Evolutionary conservation across 1,140 invertebrate genomes (phyloP), one percentile per base, ranked within the genome.

Genomic region (Marisa cornuarietis): DNA sequence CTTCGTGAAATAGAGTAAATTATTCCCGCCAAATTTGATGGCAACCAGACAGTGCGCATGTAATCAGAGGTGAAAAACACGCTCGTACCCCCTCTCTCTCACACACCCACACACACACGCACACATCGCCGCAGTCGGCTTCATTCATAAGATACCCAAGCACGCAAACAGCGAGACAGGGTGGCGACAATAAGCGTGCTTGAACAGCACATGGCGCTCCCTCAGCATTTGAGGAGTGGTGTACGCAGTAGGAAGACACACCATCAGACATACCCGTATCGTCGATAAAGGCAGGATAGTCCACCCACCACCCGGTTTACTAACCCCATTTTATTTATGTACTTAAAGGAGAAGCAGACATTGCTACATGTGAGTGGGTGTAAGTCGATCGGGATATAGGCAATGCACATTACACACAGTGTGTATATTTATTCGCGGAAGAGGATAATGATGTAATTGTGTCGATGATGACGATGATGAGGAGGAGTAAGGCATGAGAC

Each of bases 71-170:
- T 22, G 24, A 24, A 65, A 65, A 0, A 65, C 20, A 68, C 66
- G 7, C 66, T n/a, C n/a, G n/a, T n/a, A 68, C 66, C 8, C 7
- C 7, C 66, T 26, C 66, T 26, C 66, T 26, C 66, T 5, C 66
- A 68, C 66, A 68, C 66, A 68, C 66, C 6, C 66, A 68, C 66
- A 68, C 66, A 65, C 62, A 65, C 62, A 65, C 62, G 7, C 62
- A 65, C 3, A 65, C n/a, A 65, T 65, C n/a, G 6, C 31, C 1
- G 6, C 31, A 42, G 31, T 42, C 31, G 31, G 62, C 3, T 20
- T 24, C 62, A 24, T 20, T 24, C 62, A 24, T 20, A 65, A 2
- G 18, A 24, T 65, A 4, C 3, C 3, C 62, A 65, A 24, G 31
- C 31, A 42, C 31, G 31, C 31, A 6, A 42, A 4, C 31, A 42